phyloP scores from a whole-genome alignment of 2,888 invertebrate genomes.

The Nephrotoma guestfalica region DNA sequence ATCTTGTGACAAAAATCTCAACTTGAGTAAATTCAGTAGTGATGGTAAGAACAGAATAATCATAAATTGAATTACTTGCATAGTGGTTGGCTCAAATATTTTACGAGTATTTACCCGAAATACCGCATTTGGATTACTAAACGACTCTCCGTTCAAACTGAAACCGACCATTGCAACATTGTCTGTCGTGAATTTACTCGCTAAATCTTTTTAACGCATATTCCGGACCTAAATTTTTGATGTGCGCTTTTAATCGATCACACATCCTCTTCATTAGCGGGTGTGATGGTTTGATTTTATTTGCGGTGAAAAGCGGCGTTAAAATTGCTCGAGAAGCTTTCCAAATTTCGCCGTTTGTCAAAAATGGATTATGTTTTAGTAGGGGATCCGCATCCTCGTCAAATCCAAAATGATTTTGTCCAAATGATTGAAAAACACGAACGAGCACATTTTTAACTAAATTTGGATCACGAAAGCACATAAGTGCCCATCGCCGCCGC shows the following conservation, averaged over 20 bases:
- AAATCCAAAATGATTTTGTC: conserved; percentile 24
- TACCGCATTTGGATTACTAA: conserved; percentile 13
- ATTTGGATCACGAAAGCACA: conserved; percentile 24
- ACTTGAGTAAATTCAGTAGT: neutral
- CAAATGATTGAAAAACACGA: conserved; percentile 25
- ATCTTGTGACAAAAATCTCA: neutral
- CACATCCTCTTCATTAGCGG: neutral
- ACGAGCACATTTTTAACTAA: conserved; percentile 21
- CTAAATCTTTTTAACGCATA: neutral
- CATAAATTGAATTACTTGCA: conserved; percentile 1
- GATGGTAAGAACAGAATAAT: conserved; percentile 4
- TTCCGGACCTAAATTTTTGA: neutral
- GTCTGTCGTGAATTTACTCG: conserved; percentile 11
- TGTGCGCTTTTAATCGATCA: neutral
- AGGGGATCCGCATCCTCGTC: conserved; percentile 28
- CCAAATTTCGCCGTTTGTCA: conserved; percentile 28
- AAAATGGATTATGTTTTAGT: conserved; percentile 26
- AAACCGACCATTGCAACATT: conserved; percentile 11
- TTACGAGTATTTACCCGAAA: conserved; percentile 9
- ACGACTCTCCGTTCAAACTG: conserved; percentile 11
- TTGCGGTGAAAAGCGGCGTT: conserved; percentile 31
- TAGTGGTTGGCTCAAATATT: conserved; percentile 7
- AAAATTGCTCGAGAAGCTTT: conserved; percentile 24
- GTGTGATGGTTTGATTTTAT: conserved; percentile 20
- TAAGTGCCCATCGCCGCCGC: too few species aligned